Evolutionary conservation across 2,888 invertebrate species (phyloP), one percentile per base, ranked within the genome.

Genomic region (Eristalinus aeneus): DNA sequence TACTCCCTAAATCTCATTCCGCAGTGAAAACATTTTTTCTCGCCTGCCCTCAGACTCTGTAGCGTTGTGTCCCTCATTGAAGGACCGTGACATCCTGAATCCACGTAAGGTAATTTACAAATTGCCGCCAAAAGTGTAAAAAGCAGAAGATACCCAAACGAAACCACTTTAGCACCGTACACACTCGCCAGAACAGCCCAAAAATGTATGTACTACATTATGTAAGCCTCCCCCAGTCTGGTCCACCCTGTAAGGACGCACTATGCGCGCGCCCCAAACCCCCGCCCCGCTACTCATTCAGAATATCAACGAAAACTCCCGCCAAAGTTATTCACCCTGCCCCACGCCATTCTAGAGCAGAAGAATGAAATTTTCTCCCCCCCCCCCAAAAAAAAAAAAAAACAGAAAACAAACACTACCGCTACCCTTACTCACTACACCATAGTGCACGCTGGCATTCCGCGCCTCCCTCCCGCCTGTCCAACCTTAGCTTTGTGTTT

Each of bases 221-320:
- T 31, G 60, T 60, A 60, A 23, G 12, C 23, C 60, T 60, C 12
- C 60, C 60, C 8, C 10, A 1, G 60, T 16, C 60, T 9, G 58
- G 22, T 12, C 12, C 58, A 23, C 58, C 58, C 31, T 31, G 10
- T 27, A 4, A 2, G 12, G n/a, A n/a, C 39, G n/a, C 39, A 46
- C 39, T 46, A 46, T 46, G 46, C 46, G 39, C n/a, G n/a, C n/a
- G n/a, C n/a, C n/a, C n/a, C n/a, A n/a, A n/a, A n/a, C n/a, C 39
- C 39, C 39, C 16, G 16, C 46, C n/a, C 46, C n/a, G 8, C 46
- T 8, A 16, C 46, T 46, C 46, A 46, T 46, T 60, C 31, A 60
- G 60, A 60, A 60, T 23, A 60, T 60, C 23, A 23, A 23, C 23
- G 27, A 31, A 60, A 60, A 60, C 6, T 60, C 60, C 60, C 60